Percentiles rank a stretch among this genome's conserved stretches.
Evolutionary conservation across 2,113 vertebrate genomes (phyloP).

Genomic region (Macquaria ambigua): DNA sequence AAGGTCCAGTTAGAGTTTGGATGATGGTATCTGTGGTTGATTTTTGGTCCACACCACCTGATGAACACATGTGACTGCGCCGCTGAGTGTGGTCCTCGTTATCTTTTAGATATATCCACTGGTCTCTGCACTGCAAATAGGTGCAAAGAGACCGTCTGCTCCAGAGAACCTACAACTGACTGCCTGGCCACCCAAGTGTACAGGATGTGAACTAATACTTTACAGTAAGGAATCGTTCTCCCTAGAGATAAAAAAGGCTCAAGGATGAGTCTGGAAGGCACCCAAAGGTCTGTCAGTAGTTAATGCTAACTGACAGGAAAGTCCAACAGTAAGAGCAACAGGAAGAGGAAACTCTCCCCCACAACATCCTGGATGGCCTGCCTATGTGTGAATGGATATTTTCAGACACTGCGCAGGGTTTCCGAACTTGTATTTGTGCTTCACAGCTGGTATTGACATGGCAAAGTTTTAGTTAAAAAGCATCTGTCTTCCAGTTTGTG

Average conservation of each 20-base stretch:
- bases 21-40: conserved; percentile 1
- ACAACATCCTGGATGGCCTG: conserved; percentile 79
- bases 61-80: conserved; percentile 45
- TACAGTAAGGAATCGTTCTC: conserved; percentile 59
- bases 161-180: conserved; percentile 37
- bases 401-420: conserved; percentile 59
- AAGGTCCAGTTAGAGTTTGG: conserved; percentile 2
- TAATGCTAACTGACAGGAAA: conserved; percentile 80
- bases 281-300: conserved; percentile 75
- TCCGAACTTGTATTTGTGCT: conserved; percentile 53
- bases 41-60: conserved; percentile 37
- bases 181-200: conserved; percentile 76
- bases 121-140: conserved; percentile 38
- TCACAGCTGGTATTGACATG: conserved; percentile 58
- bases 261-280: conserved; percentile 76
- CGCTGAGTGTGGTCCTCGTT: conserved; percentile 59
- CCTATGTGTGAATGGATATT: conserved; percentile 76
- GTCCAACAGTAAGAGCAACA: conserved; percentile 80
- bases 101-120: conserved; percentile 31
- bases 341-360: conserved; percentile 82
- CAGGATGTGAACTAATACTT: conserved; percentile 78
- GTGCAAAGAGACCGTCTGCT: conserved; percentile 36
- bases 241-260: conserved; percentile 50
- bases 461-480: conserved; percentile 42
- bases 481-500: conserved; percentile 16